Evolutionary conservation across 2,113 vertebrate genomes (phyloP), one percentile per base, ranked within the genome.

Genomic region (Perca schrenkii): DNA sequence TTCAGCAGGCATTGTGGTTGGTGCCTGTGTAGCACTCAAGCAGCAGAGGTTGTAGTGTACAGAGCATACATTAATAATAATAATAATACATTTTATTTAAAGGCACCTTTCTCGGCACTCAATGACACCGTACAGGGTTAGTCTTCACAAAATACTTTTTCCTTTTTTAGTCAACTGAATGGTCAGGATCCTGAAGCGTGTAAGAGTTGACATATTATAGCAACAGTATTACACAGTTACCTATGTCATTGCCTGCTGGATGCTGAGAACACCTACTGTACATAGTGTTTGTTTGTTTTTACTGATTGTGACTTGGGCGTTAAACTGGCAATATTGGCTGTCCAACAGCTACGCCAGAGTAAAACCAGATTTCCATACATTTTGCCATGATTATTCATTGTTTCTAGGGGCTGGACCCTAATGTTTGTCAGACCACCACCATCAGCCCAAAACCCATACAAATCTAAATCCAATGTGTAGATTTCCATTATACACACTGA

Each of bases 131-230:
- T 28, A 28, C 28, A 28, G 28, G 28, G 28, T 28, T 28, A 34
- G 16, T 64, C 15, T 8, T 61, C 17, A 49, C 25, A 36, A 34
- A 25, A 17, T 16, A 21, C 1, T n/a, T 66, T 57, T 17, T 19
- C 40, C 13, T 74, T 72, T 77, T 28, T 79, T 56, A 56, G 61
- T 72, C 58, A 76, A 31, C 58, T 62, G 15, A 7, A 3, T 52
- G 62, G 52, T 65, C 10, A 28, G 43, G 54, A 53, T 63, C 34
- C 17, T 75, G 68, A 71, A 53, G 25, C 54, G 19, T 67, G 40
- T 28, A 14, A 21, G 19, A 13, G 19, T 21, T 46, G 57, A 8
- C 10, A 34, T 49, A 22, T 76, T n/a, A 16, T 31, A 40, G 43
- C 15, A 56, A 31, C 56, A 54, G 2, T 50, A 74, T 3, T n/a